Evolutionary conservation across 2,113 vertebrate genomes (phyloP), one percentile per base, ranked within the genome.

Genomic region (Rhynchomys soricoides): DNA sequence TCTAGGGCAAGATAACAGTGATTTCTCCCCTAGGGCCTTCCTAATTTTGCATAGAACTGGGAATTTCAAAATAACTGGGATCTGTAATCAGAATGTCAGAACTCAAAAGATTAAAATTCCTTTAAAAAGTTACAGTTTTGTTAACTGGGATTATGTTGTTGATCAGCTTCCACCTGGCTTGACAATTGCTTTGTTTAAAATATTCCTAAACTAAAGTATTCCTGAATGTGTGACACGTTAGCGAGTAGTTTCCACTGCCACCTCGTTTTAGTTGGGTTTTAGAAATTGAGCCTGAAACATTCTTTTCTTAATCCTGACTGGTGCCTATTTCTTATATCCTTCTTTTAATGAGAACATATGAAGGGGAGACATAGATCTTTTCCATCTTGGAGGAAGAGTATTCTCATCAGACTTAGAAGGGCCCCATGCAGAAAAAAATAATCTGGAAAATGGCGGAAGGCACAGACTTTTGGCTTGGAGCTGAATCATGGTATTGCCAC

Each of bases 111-210:
- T 85, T 82, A 74, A 85, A 85, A 86, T 90, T 89, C 66, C 74
- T 48, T 52, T 40, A 24, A 75, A 90, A 81, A 70, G 59, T 71
- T 78, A 7, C 16, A 88, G 70, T 78, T 88, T 75, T 86, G 77
- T 82, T 71, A 91, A 86, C 45, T 55, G 45, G n/a, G 37, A 90
- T 66, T 62, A n/a, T 48, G 83, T 71, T 13, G 29, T 52, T 48
- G 70, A 66, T 83, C 70, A 2, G 81, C 34, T 93, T 93, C 89
- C 75, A 89, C 91, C 57, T 93, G 75, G 57, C 66, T 24, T 81
- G 88, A 95, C 89, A 86, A 66, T 59, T 22, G 77, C 89, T 73
- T 92, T n/a, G 62, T 95, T 86, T 90, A 90, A 95, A 90, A 78
- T 90, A 70, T 75, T 90, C 71, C 24, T 78, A 73, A 90, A 43